A percentile compares a stretch with the other conserved stretches of the same genome.
Evolutionary conservation across 1,140 invertebrate species (phyloP).

Genomic region (Scaptomyza pallida): DNA sequence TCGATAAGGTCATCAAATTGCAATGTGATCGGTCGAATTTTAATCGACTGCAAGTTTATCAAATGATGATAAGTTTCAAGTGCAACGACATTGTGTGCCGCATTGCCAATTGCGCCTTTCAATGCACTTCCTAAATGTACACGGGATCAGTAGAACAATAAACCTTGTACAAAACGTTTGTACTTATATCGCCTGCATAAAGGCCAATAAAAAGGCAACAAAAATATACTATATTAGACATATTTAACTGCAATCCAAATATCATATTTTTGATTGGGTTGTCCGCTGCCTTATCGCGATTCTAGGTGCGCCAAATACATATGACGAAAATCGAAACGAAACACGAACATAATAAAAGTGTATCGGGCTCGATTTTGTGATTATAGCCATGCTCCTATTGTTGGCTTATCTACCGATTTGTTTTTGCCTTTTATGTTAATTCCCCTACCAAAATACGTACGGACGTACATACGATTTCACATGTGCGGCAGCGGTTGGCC

Average conservation of each 20-base stretch:
- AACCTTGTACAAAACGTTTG: conserved; percentile 4
- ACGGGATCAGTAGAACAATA: conserved; percentile 25
- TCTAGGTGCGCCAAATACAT: neutral
- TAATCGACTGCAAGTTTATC: conserved; percentile 6
- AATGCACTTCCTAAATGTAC: conserved; percentile 21
- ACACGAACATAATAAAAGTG: conserved; percentile 21
- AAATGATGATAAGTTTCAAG: conserved; percentile 17
- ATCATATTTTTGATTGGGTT: conserved; percentile 16
- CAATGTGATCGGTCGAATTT: neutral
- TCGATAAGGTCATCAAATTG: neutral
- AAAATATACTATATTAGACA: neutral
- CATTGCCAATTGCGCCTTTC: neutral
- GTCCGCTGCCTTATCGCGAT: conserved; percentile 29
- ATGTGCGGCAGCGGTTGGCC: neutral
- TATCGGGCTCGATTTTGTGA: conserved; percentile 24
- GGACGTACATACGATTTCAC: neutral
- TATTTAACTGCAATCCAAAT: conserved; percentile 14
- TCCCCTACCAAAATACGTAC: conserved; percentile 1
- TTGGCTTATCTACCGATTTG: conserved; percentile 29
- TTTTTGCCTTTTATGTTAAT: conserved; percentile 50
- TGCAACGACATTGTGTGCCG: conserved; percentile 12
- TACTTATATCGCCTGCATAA: conserved; percentile 7
- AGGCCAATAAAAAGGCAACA: conserved; percentile 7
- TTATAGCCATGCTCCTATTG: conserved; percentile 17
- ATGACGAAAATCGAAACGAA: conserved; percentile 36